Evolutionary conservation across 2,888 invertebrate species (phyloP), one percentile per base, ranked within the genome.

Genomic region (Uloborus plumipes): DNA sequence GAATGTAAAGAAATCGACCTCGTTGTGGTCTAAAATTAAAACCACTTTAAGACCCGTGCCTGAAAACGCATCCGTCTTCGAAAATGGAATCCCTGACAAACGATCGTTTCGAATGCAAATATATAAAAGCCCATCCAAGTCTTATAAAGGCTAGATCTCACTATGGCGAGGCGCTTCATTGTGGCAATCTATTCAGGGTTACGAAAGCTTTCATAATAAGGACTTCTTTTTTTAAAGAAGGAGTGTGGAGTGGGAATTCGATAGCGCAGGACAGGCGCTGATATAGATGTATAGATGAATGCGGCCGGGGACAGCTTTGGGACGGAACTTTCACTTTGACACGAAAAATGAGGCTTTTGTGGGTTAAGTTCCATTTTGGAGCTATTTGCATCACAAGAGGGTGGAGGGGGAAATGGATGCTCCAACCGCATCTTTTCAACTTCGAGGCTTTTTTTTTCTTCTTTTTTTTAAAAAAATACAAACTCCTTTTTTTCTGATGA

Each of bases 311-410:
- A 55, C 55, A 55, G 55, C 16, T 55, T 16, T 20, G 55, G 55
- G 55, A 55, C 55, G 55, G 55, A 20, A 55, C 20, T 55, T n/a
- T 20, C 18, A 55, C 55, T 71, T 71, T 65, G 70, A 71, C 77
- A 65, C 77, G 77, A 77, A 64, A 70, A 70, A 70, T 70, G 58
- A 65, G 70, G 72, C 78, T 61, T 64, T 78, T 78, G 78, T 78
- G 73, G 72, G 66, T 61, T 55, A 66, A 66, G 39, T 72, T 67
- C 70, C 73, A 73, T 79, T 79, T 79, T 61, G 55, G 64, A 49
- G 39, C 50, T 49, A 79, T 79, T 79, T 79, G 79, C 79, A 79
- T 79, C 62, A 79, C 79, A 79, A 79, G 79, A 53, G 73, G 64
- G 64, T 49, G 47, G 55, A 55, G 55, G 20, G 55, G 39, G 39